Percentiles rank a stretch among this genome's conserved stretches.
These are phyloP conservation scores for Choloepus didactylus DNA, from an alignment of 2,797 vertebrate species.

Conservation along the genomic window DNA sequence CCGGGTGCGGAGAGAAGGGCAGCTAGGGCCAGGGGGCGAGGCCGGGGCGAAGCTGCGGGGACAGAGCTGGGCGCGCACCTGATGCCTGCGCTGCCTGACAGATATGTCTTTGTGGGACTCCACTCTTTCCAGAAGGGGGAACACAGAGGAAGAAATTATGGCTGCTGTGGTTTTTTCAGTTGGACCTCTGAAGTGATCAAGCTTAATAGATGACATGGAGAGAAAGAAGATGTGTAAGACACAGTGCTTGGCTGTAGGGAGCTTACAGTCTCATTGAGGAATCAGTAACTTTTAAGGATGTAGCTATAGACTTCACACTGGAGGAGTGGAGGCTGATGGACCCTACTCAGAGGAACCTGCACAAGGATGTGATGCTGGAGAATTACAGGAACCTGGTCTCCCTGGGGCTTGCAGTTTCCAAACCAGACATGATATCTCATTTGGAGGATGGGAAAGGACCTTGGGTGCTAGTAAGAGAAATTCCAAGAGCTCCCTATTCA, in stretches of 20 bases:
- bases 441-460: slow-evolving; percentile 74
- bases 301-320: too few relatives aligned
- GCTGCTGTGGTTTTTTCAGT: slow-evolving; percentile 58
- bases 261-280: not conserved
- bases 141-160: slow-evolving; percentile 55
- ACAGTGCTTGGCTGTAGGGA: slow-evolving; percentile 10
- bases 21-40: too few relatives aligned
- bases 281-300: too few relatives aligned
- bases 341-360: too few relatives aligned
- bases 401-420: slow-evolving; percentile 77
- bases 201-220: slow-evolving; percentile 36
- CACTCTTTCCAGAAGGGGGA: not conserved
- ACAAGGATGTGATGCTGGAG: too few relatives aligned
- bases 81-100: not conserved
- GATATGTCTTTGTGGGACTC: slow-evolving; percentile 2
- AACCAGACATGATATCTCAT: slow-evolving; percentile 77
- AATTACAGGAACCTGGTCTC: too few relatives aligned
- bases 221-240: slow-evolving; percentile 52
- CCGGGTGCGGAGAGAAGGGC: not conserved
- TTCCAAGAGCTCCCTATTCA: slow-evolving; percentile 59
- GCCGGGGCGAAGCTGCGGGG: not conserved
- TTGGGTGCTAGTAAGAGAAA: slow-evolving; percentile 63
- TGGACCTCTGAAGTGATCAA: slow-evolving; percentile 57
- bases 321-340: too few relatives aligned
- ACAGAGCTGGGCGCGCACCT: not conserved